phyloP scores from a whole-genome alignment of 2,113 vertebrate genomes.

The Calidris pygmaea region DNA sequence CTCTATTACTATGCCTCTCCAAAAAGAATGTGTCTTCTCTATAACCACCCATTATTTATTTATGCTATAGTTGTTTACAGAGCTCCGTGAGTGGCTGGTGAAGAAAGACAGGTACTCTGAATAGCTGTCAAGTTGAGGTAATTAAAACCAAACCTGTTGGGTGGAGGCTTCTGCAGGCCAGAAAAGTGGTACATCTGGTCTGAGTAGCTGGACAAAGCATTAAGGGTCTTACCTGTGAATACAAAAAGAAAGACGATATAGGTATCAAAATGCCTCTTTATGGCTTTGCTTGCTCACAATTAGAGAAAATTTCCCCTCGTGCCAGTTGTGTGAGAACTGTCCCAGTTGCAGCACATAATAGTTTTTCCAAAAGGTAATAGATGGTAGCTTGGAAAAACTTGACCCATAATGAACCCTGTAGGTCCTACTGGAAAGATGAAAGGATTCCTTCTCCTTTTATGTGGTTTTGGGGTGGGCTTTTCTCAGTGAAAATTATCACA shows the following conservation, averaged over 20 bases:
- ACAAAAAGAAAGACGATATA: background rate
- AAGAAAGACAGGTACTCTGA: background rate
- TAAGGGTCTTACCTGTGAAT: background rate
- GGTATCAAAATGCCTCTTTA: background rate
- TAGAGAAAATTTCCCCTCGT: background rate
- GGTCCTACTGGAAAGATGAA: background rate
- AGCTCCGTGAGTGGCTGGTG: background rate
- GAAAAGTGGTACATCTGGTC: background rate
- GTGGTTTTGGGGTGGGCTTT: background rate
- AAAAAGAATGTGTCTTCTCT: background rate
- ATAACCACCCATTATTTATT: background rate
- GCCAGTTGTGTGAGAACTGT: background rate
- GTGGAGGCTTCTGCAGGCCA: background rate
- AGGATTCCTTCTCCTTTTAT: background rate
- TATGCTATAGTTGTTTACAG: background rate
- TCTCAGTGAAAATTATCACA: background rate
- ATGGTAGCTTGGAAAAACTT: background rate
- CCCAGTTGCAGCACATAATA: background rate
- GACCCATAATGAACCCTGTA: background rate
- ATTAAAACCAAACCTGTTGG: conserved; percentile 6
- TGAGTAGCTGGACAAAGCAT: background rate
- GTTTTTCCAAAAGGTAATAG: background rate
- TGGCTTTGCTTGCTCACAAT: background rate
- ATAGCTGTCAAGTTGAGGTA: background rate
- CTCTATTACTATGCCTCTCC: background rate